These are phyloP conservation scores for Hirundichthys speculiger DNA, from an alignment of 2,113 vertebrate genomes.

Conservation along the genomic window DNA sequence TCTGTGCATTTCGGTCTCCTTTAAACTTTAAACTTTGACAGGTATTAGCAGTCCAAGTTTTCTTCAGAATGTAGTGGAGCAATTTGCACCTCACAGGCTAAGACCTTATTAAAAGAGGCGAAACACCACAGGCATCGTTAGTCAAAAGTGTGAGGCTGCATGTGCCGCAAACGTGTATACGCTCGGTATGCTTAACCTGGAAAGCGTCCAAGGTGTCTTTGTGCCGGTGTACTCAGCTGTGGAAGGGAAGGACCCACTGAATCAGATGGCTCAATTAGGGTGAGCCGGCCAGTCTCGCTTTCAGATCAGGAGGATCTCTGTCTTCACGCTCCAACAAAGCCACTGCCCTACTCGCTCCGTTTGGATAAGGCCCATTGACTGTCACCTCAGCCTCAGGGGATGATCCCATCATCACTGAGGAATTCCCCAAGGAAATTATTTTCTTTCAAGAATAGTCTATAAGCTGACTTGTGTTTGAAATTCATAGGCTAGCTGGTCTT, in stretches of 20 bases:
- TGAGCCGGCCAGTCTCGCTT: constrained; percentile 21
- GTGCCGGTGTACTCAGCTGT: constrained; percentile 62
- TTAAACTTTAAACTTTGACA: constrained; percentile 29
- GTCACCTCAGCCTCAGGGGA: constrained; percentile 29
- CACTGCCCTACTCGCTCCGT: constrained; percentile 17
- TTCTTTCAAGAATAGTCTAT: neutral
- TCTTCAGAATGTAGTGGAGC: constrained; percentile 22
- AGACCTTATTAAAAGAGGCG: constrained; percentile 6
- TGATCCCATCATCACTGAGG: constrained; percentile 5
- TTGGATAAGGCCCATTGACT: constrained; percentile 41
- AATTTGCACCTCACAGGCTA: constrained; percentile 2
- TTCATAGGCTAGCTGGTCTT: too few species aligned
- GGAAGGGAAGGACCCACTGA: constrained; percentile 46
- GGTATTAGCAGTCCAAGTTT: constrained; percentile 1
- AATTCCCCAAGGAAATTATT: constrained; percentile 10
- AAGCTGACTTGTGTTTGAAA: too few species aligned
- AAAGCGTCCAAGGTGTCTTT: constrained; percentile 62
- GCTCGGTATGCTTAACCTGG: constrained; percentile 55
- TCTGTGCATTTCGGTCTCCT: constrained; percentile 1
- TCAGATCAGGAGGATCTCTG: constrained; percentile 40
- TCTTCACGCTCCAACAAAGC: constrained; percentile 41
- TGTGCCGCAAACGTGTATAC: constrained; percentile 34
- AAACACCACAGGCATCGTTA: constrained; percentile 7
- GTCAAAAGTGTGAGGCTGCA: constrained; percentile 20
- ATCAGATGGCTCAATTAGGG: constrained; percentile 67